Percentiles rank a stretch among this genome's conserved stretches.
Conservation (phyloP, 2,113 vertebrate species). For the Argyrosomus japonicus region DNA sequence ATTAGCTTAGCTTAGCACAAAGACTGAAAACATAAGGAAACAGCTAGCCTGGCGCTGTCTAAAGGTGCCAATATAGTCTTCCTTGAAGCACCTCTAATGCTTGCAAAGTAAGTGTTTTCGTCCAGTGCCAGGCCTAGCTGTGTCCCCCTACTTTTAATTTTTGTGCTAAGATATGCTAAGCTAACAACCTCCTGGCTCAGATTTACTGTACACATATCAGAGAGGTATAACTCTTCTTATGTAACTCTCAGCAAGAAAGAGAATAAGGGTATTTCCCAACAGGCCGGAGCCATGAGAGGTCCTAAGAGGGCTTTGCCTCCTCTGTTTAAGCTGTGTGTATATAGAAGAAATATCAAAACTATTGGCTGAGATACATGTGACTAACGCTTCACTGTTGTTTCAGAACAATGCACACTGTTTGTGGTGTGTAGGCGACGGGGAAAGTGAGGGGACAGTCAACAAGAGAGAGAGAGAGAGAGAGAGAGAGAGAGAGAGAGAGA, state of each 20-base stretch:
- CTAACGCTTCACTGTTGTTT: no score
- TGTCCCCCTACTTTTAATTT: neutral
- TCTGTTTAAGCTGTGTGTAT: no score
- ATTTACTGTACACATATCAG: neutral
- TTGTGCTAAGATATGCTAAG: neutral
- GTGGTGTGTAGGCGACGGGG: no score
- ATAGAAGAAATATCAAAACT: no score
- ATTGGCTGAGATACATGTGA: no score
- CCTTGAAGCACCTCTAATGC: neutral
- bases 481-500: no score
- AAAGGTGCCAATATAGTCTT: neutral
- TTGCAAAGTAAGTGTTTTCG: neutral
- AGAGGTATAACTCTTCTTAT: neutral
- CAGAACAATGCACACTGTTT: no score
- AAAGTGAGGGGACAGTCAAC: no score
- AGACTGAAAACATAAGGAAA: neutral
- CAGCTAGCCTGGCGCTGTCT: neutral
- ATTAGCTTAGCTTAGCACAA: conserved; percentile 5
- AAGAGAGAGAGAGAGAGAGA: no score
- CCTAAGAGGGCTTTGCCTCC: no score
- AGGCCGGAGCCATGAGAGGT: no score
- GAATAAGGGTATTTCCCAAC: neutral
- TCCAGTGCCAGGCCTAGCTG: neutral
- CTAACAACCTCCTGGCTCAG: neutral
- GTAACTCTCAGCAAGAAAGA: neutral